A percentile compares a stretch with the other conserved stretches of the same genome.
Conservation (phyloP, 1,140 invertebrate species). For the Aphelenchoides besseyi region DNA sequence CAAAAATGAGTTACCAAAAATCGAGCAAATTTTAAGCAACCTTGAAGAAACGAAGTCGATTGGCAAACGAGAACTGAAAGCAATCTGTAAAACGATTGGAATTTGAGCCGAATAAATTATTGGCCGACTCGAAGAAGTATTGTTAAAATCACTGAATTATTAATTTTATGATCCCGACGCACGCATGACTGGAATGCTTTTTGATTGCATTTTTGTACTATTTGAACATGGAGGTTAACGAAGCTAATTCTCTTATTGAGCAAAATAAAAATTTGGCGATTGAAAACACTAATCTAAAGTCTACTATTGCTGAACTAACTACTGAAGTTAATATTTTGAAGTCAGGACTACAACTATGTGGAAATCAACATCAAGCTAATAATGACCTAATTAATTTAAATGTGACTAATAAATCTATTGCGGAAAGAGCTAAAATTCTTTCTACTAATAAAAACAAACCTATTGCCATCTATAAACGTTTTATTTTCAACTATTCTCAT, state of each 20-base stretch:
- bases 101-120: neutral
- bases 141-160: neutral
- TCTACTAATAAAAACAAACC: too few relatives aligned
- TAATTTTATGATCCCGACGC: neutral
- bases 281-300: neutral
- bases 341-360: too few relatives aligned
- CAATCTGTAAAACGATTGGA: neutral
- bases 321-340: too few relatives aligned
- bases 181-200: too few relatives aligned
- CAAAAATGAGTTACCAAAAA: neutral
- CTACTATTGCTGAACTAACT: too few relatives aligned
- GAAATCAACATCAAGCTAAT: too few relatives aligned
- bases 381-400: too few relatives aligned
- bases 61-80: constrained; percentile 1
- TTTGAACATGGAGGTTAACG: neutral
- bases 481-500: too few relatives aligned
- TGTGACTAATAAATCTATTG: neutral
- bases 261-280: neutral
- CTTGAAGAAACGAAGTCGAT: constrained; percentile 1
- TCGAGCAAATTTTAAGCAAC: neutral
- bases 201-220: too few relatives aligned
- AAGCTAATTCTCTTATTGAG: neutral
- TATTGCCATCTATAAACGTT: too few relatives aligned
- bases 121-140: neutral
- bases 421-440: neutral